Percentiles rank a stretch among this genome's conserved stretches.
phyloP scores from a whole-genome alignment of 2,113 vertebrate genomes.

The Scalopus aquaticus region DNA sequence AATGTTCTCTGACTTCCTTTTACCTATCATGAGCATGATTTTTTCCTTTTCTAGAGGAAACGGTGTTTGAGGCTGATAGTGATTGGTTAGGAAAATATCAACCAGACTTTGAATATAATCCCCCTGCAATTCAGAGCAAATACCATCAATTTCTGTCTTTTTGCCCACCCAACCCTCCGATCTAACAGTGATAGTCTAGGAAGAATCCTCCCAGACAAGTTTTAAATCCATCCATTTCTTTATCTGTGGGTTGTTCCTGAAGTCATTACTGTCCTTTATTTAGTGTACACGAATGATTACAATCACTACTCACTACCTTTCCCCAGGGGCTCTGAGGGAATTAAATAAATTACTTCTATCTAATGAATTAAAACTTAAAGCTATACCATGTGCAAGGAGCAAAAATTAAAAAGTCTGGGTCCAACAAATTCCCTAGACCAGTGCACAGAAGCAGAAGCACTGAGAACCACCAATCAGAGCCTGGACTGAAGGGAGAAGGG shows the following conservation, averaged over 20 bases:
- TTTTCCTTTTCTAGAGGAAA: background rate
- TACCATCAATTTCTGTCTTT: background rate
- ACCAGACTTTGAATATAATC: background rate
- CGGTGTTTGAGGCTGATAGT: background rate
- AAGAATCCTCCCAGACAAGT: background rate
- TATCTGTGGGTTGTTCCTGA: background rate
- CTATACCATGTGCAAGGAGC: background rate
- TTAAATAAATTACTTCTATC: background rate
- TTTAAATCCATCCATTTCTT: background rate
- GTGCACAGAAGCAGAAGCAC: background rate
- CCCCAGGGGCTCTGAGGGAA: background rate
- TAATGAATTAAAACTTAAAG: constrained; percentile 40
- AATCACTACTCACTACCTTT: background rate
- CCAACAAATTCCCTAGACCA: background rate
- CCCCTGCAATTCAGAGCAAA: background rate
- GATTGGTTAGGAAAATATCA: background rate
- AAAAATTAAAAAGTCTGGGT: background rate
- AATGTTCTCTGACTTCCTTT: background rate
- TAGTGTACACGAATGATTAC: background rate
- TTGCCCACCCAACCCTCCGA: background rate
- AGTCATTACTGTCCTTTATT: background rate
- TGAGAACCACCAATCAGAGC: background rate
- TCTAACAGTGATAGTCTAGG: background rate
- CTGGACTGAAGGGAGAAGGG: fast-evolving
- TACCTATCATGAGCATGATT: background rate